A percentile compares a stretch with the other conserved stretches of the same genome.
Conservation (phyloP, 2,888 invertebrate species). For the Pollenia griseotomentosa region DNA sequence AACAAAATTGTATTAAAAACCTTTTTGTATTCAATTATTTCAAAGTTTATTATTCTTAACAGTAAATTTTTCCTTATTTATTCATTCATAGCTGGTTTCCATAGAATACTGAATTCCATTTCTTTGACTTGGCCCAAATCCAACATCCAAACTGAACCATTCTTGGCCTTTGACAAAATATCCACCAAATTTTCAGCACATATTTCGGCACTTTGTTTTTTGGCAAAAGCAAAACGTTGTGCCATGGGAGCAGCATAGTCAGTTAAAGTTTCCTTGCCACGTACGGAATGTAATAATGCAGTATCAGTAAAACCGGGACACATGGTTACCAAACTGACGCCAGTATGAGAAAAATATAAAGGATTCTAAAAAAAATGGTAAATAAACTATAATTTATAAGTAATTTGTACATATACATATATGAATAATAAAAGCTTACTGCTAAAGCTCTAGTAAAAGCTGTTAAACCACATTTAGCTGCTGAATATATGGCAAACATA, state of each 20-base stretch:
- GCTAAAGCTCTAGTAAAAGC: constrained; percentile 72
- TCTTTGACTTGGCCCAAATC: constrained; percentile 78
- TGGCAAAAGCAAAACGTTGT: constrained; percentile 41
- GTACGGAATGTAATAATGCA: constrained; percentile 46
- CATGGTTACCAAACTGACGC: constrained; percentile 68
- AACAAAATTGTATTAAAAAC: too few relatives aligned
- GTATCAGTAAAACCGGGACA: constrained; percentile 74
- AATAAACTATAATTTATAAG: neutral
- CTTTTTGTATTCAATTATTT: too few relatives aligned
- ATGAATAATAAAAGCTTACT: constrained; percentile 36
- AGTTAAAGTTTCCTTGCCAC: constrained; percentile 67
- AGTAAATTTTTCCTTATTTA: neutral
- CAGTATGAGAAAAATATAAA: constrained; percentile 59
- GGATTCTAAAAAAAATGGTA: constrained; percentile 56
- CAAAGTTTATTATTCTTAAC: too few relatives aligned
- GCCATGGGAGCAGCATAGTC: constrained; percentile 67
- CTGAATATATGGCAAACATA: constrained; percentile 79
- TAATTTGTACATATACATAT: too few relatives aligned
- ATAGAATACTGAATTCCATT: constrained; percentile 74
- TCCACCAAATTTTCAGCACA: constrained; percentile 80
- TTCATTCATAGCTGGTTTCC: constrained; percentile 72
- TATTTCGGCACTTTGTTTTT: constrained; percentile 63
- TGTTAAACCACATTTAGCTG: constrained; percentile 79
- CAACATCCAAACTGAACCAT: constrained; percentile 81
- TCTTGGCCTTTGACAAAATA: constrained; percentile 80